Evolutionary conservation across 2,888 invertebrate genomes (phyloP), one percentile per base, ranked within the genome.

Genomic region (Leptinotarsa tumamoca): DNA sequence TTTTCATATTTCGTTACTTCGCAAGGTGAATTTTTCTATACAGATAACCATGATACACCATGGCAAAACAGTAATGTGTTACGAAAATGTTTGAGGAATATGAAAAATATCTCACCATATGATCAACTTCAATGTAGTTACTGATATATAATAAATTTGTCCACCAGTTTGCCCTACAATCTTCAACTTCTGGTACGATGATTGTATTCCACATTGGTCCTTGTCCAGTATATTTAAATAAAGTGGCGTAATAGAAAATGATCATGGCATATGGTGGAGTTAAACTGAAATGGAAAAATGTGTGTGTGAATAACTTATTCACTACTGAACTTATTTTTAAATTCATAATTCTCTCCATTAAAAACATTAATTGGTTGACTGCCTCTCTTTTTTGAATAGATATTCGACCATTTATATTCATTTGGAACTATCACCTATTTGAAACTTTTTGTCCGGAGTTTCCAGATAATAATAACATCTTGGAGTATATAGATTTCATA

Each of bases 121-220:
- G 89, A 66, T 91, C 89, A 1, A 88, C 88, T 77, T 91, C 90
- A 3, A 92, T 85, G 79, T 92, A 92, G 83, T 93, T 93, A 84
- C 87, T 91, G 43, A 92, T 83, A 89, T 92, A 92, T 1, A 93
- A 87, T 0, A 92, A 82, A 82, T 90, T 92, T 1, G 91, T 85
- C 92, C 92, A 93, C 92, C 93, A 92, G 83, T 91, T 92, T 73
- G 89, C 86, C 43, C 89, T 86, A 80, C 93, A 93, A 23, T 89
- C 88, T 3, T 85, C 86, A 0, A 89, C 89, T 78, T 93, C 92
- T 1, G 82, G 85, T 0, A 87, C 86, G n/a, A 91, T 85, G 2
- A 90, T 88, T 1, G 88, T 84, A 80, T 90, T 89, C 92, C 92
- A 93, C 67, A 92, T 84, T 0, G 93, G 92, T 0, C 93, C 93